phyloP scores from a whole-genome alignment of 2,113 vertebrate genomes.

The Poeciliopsis prolifica region DNA sequence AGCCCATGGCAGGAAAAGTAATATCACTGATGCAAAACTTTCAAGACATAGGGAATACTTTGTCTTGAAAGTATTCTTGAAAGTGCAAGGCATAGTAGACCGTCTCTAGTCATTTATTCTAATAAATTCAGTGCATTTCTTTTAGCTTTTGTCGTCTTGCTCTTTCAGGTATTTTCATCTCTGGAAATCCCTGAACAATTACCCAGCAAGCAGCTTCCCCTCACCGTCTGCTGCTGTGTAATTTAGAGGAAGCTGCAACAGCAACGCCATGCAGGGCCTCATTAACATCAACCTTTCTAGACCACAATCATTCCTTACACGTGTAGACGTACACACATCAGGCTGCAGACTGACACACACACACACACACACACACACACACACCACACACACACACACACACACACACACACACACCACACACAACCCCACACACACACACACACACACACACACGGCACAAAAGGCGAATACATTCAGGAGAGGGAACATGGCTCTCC shows the following conservation, averaged over 20 bases:
- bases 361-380: background rate
- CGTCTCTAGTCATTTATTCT: background rate
- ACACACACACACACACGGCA: background rate
- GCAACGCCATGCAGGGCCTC: conserved; percentile 40
- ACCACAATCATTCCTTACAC: conserved; percentile 22
- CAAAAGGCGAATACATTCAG: background rate
- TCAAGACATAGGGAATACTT: background rate
- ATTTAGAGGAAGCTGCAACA: conserved; percentile 60
- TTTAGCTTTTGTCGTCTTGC: conserved; percentile 15
- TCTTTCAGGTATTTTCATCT: conserved; percentile 42
- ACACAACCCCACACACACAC: conserved; percentile 28
- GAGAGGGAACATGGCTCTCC: background rate
- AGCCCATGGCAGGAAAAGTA: background rate
- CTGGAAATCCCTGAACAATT: conserved; percentile 64
- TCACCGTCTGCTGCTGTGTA: conserved; percentile 50
- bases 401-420: background rate
- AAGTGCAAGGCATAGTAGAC: background rate
- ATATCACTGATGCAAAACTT: background rate
- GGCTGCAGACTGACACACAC: conserved; percentile 7
- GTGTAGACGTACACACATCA: conserved; percentile 13
- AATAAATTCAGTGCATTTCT: background rate
- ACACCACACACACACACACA: conserved; percentile 22
- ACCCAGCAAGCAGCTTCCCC: conserved; percentile 39
- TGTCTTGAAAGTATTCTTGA: too few relatives aligned
- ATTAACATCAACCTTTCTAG: conserved; percentile 46